Conservation (phyloP, 2,888 invertebrate species). For the Drosophila ezoana region DNA sequence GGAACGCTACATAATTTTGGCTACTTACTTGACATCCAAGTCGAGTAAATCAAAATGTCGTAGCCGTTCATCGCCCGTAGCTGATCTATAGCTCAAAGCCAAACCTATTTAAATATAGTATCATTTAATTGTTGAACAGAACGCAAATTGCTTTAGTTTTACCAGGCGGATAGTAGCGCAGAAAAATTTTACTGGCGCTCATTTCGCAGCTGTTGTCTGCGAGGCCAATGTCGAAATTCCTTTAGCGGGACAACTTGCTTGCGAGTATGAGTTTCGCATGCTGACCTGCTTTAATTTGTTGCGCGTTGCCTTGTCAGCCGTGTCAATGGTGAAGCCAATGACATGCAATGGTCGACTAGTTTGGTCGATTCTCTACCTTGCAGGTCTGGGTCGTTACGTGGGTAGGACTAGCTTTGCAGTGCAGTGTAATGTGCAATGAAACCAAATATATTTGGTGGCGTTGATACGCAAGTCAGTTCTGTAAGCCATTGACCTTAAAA, state of each 20-base stretch:
- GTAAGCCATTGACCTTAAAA: too few species aligned
- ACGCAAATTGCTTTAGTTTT: conserved; percentile 1
- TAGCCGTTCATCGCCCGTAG: conserved; percentile 87
- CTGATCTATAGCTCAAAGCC: conserved; percentile 87
- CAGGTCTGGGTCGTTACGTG: conserved; percentile 56
- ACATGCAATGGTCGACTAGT: conserved; percentile 40
- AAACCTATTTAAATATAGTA: conserved; percentile 84
- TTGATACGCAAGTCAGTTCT: too few species aligned
- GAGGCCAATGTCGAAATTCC: conserved; percentile 38
- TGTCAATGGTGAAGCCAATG: conserved; percentile 4
- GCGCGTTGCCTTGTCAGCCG: conserved; percentile 56
- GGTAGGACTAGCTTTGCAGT: background rate
- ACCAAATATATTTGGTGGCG: too few species aligned
- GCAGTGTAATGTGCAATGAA: background rate
- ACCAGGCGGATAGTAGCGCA: conserved; percentile 91
- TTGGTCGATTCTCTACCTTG: conserved; percentile 64
- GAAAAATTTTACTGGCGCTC: conserved; percentile 89
- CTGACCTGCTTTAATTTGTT: conserved; percentile 76
- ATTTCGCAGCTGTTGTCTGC: conserved; percentile 82
- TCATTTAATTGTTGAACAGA: background rate
- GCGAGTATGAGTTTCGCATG: conserved; percentile 39
- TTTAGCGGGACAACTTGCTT: conserved; percentile 12
- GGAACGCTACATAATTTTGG: too few species aligned
- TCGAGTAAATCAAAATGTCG: conserved; percentile 88
- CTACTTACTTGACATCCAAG: conserved; percentile 87